Conservation (phyloP, 2,113 vertebrate species). For the Arizona elegans region DNA sequence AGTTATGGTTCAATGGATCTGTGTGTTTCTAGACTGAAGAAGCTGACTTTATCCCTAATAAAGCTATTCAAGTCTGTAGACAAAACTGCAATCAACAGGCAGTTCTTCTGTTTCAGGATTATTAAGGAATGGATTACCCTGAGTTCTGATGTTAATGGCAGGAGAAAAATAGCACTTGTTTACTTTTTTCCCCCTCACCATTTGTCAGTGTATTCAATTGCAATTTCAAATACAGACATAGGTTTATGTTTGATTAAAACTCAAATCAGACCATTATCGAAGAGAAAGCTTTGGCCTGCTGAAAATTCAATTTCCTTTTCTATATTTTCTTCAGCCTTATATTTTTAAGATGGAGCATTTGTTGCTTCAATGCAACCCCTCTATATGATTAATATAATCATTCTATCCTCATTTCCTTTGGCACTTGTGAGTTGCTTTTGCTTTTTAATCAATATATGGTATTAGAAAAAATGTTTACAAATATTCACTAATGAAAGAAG, state of each 20-base stretch:
- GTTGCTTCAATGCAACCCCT: neutral
- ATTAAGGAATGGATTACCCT: neutral
- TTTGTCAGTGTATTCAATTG: neutral
- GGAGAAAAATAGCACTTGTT: neutral
- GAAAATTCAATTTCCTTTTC: neutral
- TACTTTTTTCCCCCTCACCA: neutral
- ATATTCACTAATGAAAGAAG: rapidly evolving
- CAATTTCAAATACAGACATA: neutral
- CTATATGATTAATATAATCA: neutral
- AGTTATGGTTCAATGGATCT: neutral
- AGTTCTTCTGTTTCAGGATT: neutral
- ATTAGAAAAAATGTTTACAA: constrained; percentile 31
- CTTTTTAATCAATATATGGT: constrained; percentile 60
- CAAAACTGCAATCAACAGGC: neutral
- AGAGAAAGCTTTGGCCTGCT: neutral
- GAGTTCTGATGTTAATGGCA: neutral
- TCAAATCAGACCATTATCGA: neutral
- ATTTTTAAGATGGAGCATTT: neutral
- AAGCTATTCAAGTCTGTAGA: neutral
- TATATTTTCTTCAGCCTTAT: neutral
- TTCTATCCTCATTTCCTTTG: neutral
- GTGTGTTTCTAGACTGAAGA: neutral
- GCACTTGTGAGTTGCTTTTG: neutral
- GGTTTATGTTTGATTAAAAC: neutral
- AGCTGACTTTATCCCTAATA: neutral